Conservation (phyloP, 2,888 invertebrate genomes). For the Sclerodermus sp. region DNA sequence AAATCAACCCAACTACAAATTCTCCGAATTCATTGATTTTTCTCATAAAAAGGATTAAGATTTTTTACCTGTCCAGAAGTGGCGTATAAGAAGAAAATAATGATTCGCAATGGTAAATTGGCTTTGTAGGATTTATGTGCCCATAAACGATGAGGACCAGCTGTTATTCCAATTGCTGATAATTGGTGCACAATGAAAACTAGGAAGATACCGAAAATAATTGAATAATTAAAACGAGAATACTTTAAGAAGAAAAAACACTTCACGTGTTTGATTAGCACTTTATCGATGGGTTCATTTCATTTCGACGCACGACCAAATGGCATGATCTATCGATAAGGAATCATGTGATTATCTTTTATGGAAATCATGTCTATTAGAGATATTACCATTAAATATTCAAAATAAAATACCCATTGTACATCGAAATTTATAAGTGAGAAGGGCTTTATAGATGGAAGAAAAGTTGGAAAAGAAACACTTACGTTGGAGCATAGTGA, state of each 20-base stretch:
- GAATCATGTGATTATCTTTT: too few species aligned
- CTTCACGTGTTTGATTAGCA: neutral
- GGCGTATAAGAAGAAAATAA: conserved; percentile 66
- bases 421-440: neutral
- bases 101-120: conserved; percentile 63
- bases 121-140: conserved; percentile 71
- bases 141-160: conserved; percentile 71
- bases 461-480: neutral
- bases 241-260: neutral
- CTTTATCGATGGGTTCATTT: neutral
- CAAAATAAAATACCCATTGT: too few species aligned
- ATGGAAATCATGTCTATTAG: too few species aligned
- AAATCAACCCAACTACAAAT: neutral
- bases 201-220: neutral
- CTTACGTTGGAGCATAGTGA: neutral
- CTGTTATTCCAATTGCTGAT: conserved; percentile 71
- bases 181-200: conserved; percentile 55
- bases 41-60: neutral
- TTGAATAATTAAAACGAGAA: neutral
- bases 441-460: neutral
- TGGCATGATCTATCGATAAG: too few species aligned
- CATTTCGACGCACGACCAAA: neutral
- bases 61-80: conserved; percentile 68
- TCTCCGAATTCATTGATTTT: neutral
- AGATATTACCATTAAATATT: too few species aligned